These are phyloP conservation scores for Chaenogobius annularis DNA, from an alignment of 2,113 vertebrate genomes.

Conservation along the genomic window DNA sequence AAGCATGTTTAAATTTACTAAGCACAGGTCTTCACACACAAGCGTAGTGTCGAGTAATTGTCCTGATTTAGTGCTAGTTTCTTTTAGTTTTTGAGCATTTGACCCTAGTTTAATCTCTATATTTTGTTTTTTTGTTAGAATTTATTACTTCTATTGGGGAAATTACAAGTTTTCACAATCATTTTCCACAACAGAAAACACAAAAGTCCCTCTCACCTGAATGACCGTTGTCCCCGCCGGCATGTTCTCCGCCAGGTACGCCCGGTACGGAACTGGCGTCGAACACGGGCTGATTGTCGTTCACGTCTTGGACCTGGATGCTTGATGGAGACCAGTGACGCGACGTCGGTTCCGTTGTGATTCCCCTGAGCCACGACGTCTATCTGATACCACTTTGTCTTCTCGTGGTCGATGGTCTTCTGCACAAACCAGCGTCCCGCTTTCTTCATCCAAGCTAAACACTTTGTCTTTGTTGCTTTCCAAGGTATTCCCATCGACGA, in stretches of 20 bases:
- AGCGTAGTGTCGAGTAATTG: too few species aligned
- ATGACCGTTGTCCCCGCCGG: constrained; percentile 91
- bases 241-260: constrained; percentile 94
- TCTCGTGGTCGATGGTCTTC: constrained; percentile 91
- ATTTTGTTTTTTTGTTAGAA: too few species aligned
- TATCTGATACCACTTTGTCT: constrained; percentile 93
- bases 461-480: constrained; percentile 91
- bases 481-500: constrained; percentile 91
- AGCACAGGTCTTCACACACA: too few species aligned
- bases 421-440: constrained; percentile 86
- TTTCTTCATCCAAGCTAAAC: constrained; percentile 86
- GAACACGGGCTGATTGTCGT: constrained; percentile 93
- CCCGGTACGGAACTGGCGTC: constrained; percentile 92
- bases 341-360: constrained; percentile 85
- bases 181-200: neutral
- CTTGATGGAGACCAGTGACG: constrained; percentile 90
- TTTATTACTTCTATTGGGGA: too few species aligned
- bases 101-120: too few species aligned
- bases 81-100: too few species aligned
- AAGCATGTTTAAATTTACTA: too few species aligned
- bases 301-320: constrained; percentile 94
- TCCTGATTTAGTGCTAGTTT: too few species aligned
- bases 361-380: constrained; percentile 90
- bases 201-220: constrained; percentile 68
- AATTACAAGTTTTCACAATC: too few species aligned